Evolutionary conservation across 2,113 vertebrate species (phyloP).

Genomic region (Phaethon lepturus): DNA sequence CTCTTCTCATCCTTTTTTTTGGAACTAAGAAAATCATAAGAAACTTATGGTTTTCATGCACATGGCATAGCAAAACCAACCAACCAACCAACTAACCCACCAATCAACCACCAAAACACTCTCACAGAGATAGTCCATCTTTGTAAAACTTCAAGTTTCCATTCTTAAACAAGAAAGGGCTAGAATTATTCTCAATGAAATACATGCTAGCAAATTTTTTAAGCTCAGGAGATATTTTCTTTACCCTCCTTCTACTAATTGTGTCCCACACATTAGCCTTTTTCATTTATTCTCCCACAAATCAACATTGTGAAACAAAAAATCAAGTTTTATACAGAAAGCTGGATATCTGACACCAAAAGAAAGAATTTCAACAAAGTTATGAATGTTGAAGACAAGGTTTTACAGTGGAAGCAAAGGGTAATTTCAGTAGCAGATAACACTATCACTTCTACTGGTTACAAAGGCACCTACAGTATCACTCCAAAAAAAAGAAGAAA

Average conservation of each 20-base stretch:
- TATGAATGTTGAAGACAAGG: not conserved
- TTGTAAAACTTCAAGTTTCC: not conserved
- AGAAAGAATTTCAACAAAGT: not conserved
- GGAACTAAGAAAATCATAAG: not conserved
- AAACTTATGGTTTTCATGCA: not conserved
- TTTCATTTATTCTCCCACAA: not conserved
- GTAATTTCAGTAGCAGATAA: not conserved
- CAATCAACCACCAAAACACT: not conserved
- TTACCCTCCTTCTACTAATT: not conserved
- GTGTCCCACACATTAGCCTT: rapidly evolving
- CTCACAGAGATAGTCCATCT: not conserved
- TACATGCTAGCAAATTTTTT: not conserved
- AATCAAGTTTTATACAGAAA: not conserved
- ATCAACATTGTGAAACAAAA: not conserved
- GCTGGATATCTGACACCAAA: not conserved
- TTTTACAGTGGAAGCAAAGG: not conserved
- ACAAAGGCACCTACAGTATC: not conserved
- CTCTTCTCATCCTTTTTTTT: not conserved
- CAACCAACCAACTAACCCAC: not conserved
- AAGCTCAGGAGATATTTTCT: not conserved
- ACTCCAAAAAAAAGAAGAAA: not conserved
- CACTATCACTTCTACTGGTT: not conserved
- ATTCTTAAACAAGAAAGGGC: not conserved
- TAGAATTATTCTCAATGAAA: not conserved
- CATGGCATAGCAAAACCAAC: not conserved